Conservation (phyloP, 2,797 vertebrate genomes). For the Trichosurus vulpecula region DNA sequence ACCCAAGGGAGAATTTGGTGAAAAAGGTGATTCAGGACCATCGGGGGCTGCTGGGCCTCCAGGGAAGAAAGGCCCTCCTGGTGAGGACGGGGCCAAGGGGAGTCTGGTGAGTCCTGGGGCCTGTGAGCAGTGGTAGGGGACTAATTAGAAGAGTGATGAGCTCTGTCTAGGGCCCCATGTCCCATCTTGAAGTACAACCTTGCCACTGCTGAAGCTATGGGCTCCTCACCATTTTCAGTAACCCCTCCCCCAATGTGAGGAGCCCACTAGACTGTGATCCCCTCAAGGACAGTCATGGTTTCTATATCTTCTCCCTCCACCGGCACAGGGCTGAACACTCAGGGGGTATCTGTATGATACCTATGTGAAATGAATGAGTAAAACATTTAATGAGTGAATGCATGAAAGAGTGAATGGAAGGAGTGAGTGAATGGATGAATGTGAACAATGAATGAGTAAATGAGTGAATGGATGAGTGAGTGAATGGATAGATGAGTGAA, state of each 20-base stretch:
- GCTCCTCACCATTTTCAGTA: background rate
- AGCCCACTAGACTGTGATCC: background rate
- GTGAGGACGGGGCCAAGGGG: constrained; percentile 95
- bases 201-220: background rate
- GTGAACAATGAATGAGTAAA: background rate
- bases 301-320: background rate
- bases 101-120: constrained; percentile 85
- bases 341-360: background rate
- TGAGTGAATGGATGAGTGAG: background rate
- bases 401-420: background rate
- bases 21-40: constrained; percentile 92
- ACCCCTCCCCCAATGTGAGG: background rate
- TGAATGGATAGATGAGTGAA: background rate
- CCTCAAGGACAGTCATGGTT: background rate
- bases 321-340: background rate
- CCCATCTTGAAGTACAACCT: background rate
- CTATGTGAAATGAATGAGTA: background rate
- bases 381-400: background rate
- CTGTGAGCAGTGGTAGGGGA: accelerated
- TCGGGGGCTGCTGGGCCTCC: constrained; percentile 91
- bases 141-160: background rate
- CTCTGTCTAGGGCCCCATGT: background rate
- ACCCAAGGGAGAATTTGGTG: constrained; percentile 90
- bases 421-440: background rate
- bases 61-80: constrained; percentile 91